Evolutionary conservation across 2,113 vertebrate species (phyloP).

Genomic region (Sitta europaea): DNA sequence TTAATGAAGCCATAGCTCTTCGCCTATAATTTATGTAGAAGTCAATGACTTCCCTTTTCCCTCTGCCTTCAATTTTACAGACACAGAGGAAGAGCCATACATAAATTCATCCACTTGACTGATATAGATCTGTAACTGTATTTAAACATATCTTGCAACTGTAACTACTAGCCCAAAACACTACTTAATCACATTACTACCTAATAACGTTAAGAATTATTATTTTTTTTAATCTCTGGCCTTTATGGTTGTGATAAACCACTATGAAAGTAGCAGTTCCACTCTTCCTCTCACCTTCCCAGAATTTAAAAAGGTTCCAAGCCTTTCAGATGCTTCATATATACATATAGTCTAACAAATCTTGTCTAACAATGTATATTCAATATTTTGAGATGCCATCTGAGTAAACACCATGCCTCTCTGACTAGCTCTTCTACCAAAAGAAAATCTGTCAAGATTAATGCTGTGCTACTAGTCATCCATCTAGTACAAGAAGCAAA

Average conservation of each 20-base stretch:
- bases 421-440: neutral
- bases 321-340: neutral
- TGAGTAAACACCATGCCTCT: neutral
- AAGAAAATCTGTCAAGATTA: neutral
- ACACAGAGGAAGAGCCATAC: neutral
- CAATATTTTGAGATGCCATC: neutral
- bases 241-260: neutral
- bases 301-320: neutral
- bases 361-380: neutral
- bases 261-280: neutral
- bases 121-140: neutral
- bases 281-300: neutral
- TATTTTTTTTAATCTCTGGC: neutral
- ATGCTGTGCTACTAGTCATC: neutral
- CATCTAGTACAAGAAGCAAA: neutral
- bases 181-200: neutral
- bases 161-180: neutral
- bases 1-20: neutral
- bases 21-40: neutral
- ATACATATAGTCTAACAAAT: neutral
- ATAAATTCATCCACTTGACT: neutral
- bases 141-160: neutral
- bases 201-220: too few species aligned
- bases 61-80: neutral
- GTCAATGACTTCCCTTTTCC: neutral